Base-by-base conservation (phyloP, 2,888 invertebrate species). In the Limnephilus rhombicus region DNA sequence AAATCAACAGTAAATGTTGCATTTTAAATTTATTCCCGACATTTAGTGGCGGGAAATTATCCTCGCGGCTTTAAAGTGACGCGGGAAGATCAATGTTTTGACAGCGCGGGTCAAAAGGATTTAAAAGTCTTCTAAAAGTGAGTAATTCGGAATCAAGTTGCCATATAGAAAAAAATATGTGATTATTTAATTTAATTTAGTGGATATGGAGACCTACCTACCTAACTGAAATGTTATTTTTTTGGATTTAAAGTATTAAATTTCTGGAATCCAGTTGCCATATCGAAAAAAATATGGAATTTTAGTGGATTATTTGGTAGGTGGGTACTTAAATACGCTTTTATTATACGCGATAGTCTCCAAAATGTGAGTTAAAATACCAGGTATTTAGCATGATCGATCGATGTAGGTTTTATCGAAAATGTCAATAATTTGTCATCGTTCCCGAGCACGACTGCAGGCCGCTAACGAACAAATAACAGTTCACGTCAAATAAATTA, bases 31-130 rank as follows among this genome's bases (percentile, higher is more conserved):
- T 87, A 87, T 87, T 87, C 37, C 87, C 29, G 68, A 87, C 68
- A 68, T 87, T 13, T 87, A 31, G 18, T 11, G 85, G n/a, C 9
- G 41, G 41, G 29, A 45, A 86, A 45, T 37, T 41, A 45, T 29
- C 41, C 90, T 49, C 53, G 85, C 85, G 53, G 90, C 82, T 31
- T 83, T 85, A 41, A 68, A 80, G 83, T 90, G 83, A 82, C 85
- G 45, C 80, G 81, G n/a, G 85, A 34, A 31, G 68, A 37, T 85
- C 82, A 85, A 90, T 90, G 85, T 90, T 90, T 90, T 90, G 90
- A 90, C 85, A 90, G 83, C 68, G 34, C 90, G 90, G 85, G n/a
- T 85, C 85, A 53, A 34, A 53, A 18, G 80, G 85, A 49, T 34
- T 82, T 34, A 82, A 34, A 34, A n/a, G 7, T 24, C 68, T 68